Base-by-base conservation (phyloP, 2,888 invertebrate species). In the Acleris holmiana region DNA sequence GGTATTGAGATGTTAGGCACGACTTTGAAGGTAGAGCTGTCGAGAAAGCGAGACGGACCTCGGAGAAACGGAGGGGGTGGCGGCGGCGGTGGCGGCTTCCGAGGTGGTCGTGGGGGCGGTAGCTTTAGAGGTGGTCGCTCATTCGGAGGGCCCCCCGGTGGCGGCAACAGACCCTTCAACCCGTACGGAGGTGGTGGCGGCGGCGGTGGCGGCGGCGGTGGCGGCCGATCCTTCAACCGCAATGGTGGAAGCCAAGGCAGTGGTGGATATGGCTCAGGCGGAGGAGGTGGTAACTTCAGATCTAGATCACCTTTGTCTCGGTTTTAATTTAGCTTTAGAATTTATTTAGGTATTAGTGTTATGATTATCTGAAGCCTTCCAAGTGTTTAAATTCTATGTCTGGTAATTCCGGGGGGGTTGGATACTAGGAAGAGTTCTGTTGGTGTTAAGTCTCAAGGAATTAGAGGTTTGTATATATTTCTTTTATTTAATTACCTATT, bases 1-100 rank as follows among this genome's bases (percentile, higher is more conserved):
- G 98, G 98, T 70, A 95, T 96, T 71, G 97, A 97, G 86, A 94
- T 98, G 82, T 93, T 97, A 93, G 98, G 98, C 76, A 96, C 96
- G 76, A 97, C 97, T 79, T 93, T 98, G 72, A 94, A 97, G 79
- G 98, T 98, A 68, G 98, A 98, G 91, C 95, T 98, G 76, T 97
- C 97, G 65, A 95, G 97, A 73, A 96, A 96, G 75, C 94, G 96
- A 71, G 95, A 96, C 70, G 94, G 96, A 53, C 95, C 95, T 63
- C 93, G 95, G 68, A 94, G 95, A 68, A 94, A 95, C 71, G 94
- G 94, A 58, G 91, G 94, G 62, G 92, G 94, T 68, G 91, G 94
- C 62, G 93, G 94, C 64, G 89, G 93, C 61, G 88, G 94, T 58
- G 86, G 90, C 59, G 88, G 86, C 48, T 61, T 66, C 84, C 78